These are phyloP conservation scores for Sarcophaga rosellei DNA, from an alignment of 2,888 invertebrate genomes.

Conservation along the genomic window DNA sequence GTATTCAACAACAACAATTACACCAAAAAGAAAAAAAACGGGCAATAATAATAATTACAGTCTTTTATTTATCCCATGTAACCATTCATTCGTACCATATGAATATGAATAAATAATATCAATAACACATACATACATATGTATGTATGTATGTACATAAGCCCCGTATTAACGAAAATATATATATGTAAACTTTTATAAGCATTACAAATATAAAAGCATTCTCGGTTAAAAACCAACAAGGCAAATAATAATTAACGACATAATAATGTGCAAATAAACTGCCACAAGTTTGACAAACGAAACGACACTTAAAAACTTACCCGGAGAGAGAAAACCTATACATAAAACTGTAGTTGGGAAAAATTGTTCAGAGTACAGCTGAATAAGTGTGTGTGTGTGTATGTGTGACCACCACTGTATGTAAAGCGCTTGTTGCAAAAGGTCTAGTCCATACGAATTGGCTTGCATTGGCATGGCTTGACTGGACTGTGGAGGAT, in stretches of 20 bases:
- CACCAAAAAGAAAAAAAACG: background rate
- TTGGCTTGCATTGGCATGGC: slow-evolving; percentile 1
- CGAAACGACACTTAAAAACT: slow-evolving; percentile 46
- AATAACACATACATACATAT: slow-evolving; percentile 4
- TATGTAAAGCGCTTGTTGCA: slow-evolving; percentile 32
- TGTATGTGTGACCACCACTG: slow-evolving; percentile 34
- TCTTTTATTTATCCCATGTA: slow-evolving; percentile 56
- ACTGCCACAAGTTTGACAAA: slow-evolving; percentile 69
- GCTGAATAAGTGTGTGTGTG: background rate
- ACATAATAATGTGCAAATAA: slow-evolving; percentile 72
- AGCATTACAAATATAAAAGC: slow-evolving; percentile 51
- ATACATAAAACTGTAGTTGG: background rate
- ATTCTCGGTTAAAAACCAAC: slow-evolving; percentile 45
- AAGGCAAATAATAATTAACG: slow-evolving; percentile 71
- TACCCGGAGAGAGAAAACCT: background rate
- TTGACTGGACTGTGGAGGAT: background rate
- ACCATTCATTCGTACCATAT: background rate
- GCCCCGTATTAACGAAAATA: background rate
- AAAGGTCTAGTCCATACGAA: slow-evolving; percentile 49
- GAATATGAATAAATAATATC: slow-evolving; percentile 3
- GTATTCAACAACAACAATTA: slow-evolving; percentile 21
- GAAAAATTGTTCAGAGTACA: background rate
- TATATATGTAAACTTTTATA: slow-evolving; percentile 25
- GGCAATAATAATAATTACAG: slow-evolving; percentile 64
- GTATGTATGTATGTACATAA: slow-evolving; percentile 11